phyloP scores from a whole-genome alignment of 2,113 vertebrate genomes.

The Cryptotis parvus region DNA sequence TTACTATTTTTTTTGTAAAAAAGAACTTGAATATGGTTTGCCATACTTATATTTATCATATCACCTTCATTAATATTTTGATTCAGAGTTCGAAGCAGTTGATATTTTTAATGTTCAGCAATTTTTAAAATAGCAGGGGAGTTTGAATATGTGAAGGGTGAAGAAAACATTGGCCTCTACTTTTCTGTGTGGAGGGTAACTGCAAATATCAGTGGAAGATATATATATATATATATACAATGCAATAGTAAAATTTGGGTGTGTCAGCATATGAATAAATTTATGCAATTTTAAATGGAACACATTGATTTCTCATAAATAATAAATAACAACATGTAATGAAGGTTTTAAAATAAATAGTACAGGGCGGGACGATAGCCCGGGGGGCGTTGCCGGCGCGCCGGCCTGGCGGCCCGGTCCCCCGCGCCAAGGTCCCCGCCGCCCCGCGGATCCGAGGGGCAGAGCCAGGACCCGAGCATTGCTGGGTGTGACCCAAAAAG shows the following conservation, averaged over 20 bases:
- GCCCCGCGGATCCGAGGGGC: no score
- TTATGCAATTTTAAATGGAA: neutral
- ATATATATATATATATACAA: neutral
- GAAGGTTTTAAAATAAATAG: slow-evolving; percentile 29
- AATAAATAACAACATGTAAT: slow-evolving; percentile 23
- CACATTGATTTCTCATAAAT: neutral
- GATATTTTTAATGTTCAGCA: neutral
- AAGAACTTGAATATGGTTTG: neutral
- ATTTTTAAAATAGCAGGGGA: neutral
- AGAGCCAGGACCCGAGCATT: no score
- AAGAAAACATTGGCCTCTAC: neutral
- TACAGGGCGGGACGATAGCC: no score
- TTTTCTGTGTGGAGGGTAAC: neutral
- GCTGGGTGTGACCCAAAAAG: no score
- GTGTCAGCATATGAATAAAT: neutral
- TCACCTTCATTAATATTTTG: neutral
- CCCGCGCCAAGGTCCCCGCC: no score
- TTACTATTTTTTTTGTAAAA: neutral
- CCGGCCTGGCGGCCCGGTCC: no score
- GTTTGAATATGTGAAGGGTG: neutral
- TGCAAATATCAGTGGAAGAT: slow-evolving; percentile 9
- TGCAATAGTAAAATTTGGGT: neutral
- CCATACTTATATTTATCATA: neutral
- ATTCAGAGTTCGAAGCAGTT: neutral
- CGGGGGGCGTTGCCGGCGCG: no score